phyloP scores from a whole-genome alignment of 2,113 vertebrate species.

The Callospermophilus lateralis region DNA sequence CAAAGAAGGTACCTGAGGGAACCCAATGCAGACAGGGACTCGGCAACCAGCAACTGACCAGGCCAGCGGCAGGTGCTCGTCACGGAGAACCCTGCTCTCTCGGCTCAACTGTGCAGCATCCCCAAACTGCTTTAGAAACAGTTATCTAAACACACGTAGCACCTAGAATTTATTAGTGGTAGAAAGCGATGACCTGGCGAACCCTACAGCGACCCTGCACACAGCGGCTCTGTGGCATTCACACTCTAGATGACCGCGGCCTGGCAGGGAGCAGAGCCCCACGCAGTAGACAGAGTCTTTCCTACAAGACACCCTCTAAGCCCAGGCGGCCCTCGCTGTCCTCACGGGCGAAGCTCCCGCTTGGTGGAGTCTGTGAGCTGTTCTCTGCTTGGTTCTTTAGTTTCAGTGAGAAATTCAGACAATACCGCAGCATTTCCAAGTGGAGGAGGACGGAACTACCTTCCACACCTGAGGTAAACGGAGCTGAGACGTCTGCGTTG shows the following conservation, averaged over 20 bases:
- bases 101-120: background rate
- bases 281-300: background rate
- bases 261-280: background rate
- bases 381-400: background rate
- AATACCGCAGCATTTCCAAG: background rate
- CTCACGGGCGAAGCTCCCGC: background rate
- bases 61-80: background rate
- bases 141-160: background rate
- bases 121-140: background rate
- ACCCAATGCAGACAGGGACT: background rate
- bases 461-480: background rate
- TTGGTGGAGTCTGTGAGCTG: background rate
- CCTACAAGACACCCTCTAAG: too few species aligned
- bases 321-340: too few species aligned
- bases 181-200: background rate
- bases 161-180: slow-evolving; percentile 10
- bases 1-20: background rate
- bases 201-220: background rate
- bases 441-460: background rate
- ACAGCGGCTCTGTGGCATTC: background rate
- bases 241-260: background rate
- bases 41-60: background rate
- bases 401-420: background rate
- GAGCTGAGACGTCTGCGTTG: background rate
- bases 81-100: background rate